Evolutionary conservation across 2,113 vertebrate genomes (phyloP).

Genomic region (Corythoichthys haematopterus): DNA sequence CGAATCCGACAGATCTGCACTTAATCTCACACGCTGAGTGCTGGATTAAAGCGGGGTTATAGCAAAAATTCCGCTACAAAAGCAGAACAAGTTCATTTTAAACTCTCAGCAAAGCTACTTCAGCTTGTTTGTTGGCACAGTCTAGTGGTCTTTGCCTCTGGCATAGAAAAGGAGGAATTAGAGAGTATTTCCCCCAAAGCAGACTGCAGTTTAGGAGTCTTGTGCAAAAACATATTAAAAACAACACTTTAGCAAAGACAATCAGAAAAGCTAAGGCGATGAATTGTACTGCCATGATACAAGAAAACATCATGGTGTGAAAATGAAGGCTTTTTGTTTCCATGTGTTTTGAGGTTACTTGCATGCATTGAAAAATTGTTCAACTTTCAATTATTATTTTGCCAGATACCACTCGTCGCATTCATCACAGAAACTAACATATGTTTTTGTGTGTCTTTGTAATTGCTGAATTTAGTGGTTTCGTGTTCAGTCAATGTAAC

Average conservation of each 20-base stretch:
- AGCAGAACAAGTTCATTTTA: constrained; percentile 12
- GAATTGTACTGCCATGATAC: background rate
- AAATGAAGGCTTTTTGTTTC: background rate
- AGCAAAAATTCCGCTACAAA: background rate
- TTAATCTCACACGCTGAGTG: constrained; percentile 3
- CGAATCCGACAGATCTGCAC: constrained; percentile 5
- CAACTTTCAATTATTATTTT: background rate
- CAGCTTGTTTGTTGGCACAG: constrained; percentile 23
- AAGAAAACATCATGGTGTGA: background rate
- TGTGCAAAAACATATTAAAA: constrained; percentile 2
- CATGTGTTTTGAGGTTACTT: background rate
- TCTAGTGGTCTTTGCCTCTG: constrained; percentile 19
- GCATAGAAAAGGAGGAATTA: constrained; percentile 18
- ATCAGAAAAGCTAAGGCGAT: background rate
- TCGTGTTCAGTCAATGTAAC: background rate
- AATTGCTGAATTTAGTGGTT: background rate
- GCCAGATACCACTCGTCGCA: background rate
- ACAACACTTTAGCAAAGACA: background rate
- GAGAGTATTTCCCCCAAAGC: constrained; percentile 22
- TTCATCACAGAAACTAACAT: background rate
- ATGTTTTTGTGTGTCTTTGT: background rate
- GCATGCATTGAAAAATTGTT: background rate
- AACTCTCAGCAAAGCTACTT: constrained; percentile 12
- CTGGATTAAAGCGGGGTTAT: constrained; percentile 12
- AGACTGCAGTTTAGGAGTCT: constrained; percentile 17